phyloP scores from a whole-genome alignment of 2,113 vertebrate species.

The Ramphastos sulfuratus region DNA sequence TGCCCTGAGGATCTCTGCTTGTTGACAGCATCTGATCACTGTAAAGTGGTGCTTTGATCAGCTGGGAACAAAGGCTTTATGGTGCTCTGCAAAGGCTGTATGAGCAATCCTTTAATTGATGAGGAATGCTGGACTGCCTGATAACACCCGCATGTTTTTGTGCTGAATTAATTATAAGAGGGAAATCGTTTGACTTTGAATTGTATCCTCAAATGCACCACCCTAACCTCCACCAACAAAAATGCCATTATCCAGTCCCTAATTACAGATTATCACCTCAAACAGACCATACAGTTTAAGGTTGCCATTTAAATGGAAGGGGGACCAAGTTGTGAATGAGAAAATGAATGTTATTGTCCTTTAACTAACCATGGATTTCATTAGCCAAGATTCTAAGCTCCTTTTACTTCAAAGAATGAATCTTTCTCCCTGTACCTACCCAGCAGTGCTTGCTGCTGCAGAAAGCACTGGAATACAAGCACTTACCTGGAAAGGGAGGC shows the following conservation, averaged over 20 bases:
- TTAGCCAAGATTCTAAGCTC: neutral
- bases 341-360: neutral
- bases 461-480: neutral
- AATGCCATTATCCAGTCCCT: neutral
- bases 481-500: neutral
- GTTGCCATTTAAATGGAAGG: neutral
- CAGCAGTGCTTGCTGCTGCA: neutral
- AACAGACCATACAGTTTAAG: neutral
- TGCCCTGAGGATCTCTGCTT: slow-evolving; percentile 32
- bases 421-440: neutral
- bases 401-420: neutral
- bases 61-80: slow-evolving; percentile 45
- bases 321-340: neutral
- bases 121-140: slow-evolving; percentile 3
- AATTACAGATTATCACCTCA: neutral
- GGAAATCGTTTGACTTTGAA: neutral
- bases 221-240: neutral
- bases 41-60: slow-evolving; percentile 59
- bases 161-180: neutral
- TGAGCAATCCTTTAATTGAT: slow-evolving; percentile 18
- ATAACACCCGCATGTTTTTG: neutral
- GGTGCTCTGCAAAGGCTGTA: neutral
- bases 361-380: neutral
- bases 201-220: neutral
- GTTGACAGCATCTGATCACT: slow-evolving; percentile 21